Conservation (phyloP, 23 tunicate species). For the Oikopleura vanhoeffeni region DNA sequence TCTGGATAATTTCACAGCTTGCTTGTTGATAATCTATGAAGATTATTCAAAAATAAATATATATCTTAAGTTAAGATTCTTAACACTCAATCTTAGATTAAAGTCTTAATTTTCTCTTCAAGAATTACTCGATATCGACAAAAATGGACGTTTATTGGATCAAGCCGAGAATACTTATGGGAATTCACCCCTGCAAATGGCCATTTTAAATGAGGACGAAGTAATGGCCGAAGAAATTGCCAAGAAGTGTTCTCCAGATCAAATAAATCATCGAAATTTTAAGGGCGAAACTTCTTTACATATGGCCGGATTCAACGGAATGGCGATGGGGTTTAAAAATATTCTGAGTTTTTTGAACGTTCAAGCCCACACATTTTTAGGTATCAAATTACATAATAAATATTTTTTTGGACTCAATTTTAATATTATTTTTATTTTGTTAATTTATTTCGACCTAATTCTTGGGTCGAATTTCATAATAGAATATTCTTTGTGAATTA, state of each 20-base stretch:
- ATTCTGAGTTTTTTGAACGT: no score
- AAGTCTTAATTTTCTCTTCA: neutral
- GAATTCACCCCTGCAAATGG: neutral
- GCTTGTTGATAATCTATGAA: no score
- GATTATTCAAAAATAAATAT: no score
- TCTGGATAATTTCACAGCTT: no score
- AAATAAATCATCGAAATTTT: neutral
- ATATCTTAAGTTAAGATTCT: neutral
- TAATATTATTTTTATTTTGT: no score
- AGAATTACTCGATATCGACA: neutral
- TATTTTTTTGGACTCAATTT: no score
- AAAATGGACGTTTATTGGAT: neutral
- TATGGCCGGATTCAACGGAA: neutral
- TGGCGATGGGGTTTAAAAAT: neutral
- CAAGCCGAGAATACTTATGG: neutral
- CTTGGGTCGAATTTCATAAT: no score
- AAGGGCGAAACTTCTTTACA: neutral
- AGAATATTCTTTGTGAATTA: no score
- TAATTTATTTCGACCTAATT: no score
- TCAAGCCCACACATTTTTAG: no score
- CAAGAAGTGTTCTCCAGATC: neutral
- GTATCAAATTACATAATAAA: no score
- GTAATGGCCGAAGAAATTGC: neutral
- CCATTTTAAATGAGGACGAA: neutral
- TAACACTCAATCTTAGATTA: neutral